Conservation (phyloP, 2,113 vertebrate species). For the Guaruba guarouba region DNA sequence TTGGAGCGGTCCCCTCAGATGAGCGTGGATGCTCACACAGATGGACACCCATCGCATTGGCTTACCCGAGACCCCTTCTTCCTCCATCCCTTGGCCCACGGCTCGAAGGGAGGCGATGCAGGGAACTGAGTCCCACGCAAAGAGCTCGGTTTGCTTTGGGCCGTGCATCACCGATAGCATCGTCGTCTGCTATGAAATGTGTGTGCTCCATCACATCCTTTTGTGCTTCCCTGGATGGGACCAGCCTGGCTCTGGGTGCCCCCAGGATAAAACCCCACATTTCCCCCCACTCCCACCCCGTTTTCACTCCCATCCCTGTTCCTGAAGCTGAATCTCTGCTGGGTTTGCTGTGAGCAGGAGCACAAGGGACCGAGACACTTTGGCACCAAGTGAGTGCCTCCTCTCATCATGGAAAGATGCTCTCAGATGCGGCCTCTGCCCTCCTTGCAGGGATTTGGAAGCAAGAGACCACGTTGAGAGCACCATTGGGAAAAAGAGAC, state of each 20-base stretch:
- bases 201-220: background rate
- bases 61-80: background rate
- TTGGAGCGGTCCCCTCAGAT: background rate
- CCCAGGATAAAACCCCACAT: rapidly evolving
- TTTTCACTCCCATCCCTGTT: background rate
- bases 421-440: background rate
- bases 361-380: background rate
- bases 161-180: background rate
- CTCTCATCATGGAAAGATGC: background rate
- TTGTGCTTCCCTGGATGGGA: background rate
- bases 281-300: rapidly evolving
- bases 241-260: background rate
- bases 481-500: background rate
- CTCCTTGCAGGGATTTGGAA: background rate
- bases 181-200: rapidly evolving
- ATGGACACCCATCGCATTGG: rapidly evolving
- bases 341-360: background rate
- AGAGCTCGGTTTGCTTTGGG: background rate
- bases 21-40: rapidly evolving
- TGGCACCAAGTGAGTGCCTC: background rate
- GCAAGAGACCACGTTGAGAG: background rate
- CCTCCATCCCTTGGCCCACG: background rate
- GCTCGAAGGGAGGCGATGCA: background rate
- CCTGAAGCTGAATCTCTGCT: background rate
- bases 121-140: background rate